These are phyloP conservation scores for Xylocopa sonorina DNA, from an alignment of 1,140 invertebrate species.

Conservation along the genomic window DNA sequence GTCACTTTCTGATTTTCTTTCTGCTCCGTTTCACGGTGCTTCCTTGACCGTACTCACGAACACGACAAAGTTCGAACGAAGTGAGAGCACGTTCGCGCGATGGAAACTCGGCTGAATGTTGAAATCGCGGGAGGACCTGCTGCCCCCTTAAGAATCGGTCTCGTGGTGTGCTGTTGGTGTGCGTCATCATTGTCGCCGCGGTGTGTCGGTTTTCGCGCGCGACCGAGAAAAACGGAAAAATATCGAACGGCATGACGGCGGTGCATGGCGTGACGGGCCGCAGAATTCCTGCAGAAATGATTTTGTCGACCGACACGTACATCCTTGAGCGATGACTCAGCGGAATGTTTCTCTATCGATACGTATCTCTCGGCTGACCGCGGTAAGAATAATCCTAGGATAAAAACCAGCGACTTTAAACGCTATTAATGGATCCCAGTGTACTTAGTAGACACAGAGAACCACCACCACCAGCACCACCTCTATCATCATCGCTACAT, in stretches of 20 bases:
- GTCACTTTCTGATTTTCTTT: background rate
- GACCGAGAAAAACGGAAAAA: slow-evolving; percentile 17
- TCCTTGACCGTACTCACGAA: slow-evolving; percentile 16
- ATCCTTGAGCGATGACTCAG: slow-evolving; percentile 70
- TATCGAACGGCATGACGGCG: slow-evolving; percentile 15
- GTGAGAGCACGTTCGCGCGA: background rate
- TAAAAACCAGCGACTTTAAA: slow-evolving; percentile 42
- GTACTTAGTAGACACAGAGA: slow-evolving; percentile 4
- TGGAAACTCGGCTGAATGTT: slow-evolving; percentile 41
- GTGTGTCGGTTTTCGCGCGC: slow-evolving; percentile 16
- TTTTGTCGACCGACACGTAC: slow-evolving; percentile 67
- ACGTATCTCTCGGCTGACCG: slow-evolving; percentile 55
- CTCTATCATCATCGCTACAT: too few species aligned
- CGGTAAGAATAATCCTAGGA: slow-evolving; percentile 52
- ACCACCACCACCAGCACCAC: too few species aligned
- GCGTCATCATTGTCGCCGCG: slow-evolving; percentile 18
- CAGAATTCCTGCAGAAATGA: slow-evolving; percentile 60
- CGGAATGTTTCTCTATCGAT: slow-evolving; percentile 67
- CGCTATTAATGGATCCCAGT: slow-evolving; percentile 46
- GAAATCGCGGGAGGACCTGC: slow-evolving; percentile 57
- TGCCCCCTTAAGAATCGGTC: too few species aligned
- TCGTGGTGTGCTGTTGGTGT: background rate
- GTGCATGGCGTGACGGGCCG: slow-evolving; percentile 56
- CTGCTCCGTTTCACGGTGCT: background rate
- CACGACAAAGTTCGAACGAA: slow-evolving; percentile 18